phyloP scores from a whole-genome alignment of 2,888 invertebrate species.

The Macrophya annulata region DNA sequence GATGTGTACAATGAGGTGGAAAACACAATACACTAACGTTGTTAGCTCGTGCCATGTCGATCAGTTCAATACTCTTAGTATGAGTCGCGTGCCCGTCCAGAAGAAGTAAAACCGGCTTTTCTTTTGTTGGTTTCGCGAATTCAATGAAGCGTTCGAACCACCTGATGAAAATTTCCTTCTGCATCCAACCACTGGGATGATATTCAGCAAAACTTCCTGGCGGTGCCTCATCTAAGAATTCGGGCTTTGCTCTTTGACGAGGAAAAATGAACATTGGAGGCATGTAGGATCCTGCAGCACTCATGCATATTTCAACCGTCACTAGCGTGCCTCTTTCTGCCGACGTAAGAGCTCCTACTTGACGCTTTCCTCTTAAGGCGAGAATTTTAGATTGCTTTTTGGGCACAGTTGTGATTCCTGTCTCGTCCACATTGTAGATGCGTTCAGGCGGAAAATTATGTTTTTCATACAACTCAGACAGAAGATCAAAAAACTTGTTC shows the following conservation, averaged over 20 bases:
- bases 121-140: conserved; percentile 57
- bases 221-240: no score
- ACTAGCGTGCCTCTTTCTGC: no score
- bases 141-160: conserved; percentile 62
- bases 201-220: no score
- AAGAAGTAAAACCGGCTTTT: conserved; percentile 60
- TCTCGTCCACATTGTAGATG: conserved; percentile 59
- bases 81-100: conserved; percentile 57
- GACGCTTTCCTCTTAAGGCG: conserved; percentile 52
- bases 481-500: conserved; percentile 15
- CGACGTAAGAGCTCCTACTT: neutral
- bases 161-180: conserved; percentile 60
- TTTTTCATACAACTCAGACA: conserved; percentile 26
- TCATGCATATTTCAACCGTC: no score
- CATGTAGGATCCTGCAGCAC: no score
- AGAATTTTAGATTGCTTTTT: conserved; percentile 54
- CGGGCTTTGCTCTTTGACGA: no score
- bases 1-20: conserved; percentile 68
- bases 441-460: conserved; percentile 53
- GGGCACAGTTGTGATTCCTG: conserved; percentile 55
- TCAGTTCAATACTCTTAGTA: conserved; percentile 58
- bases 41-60: conserved; percentile 60
- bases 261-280: no score
- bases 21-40: conserved; percentile 62
- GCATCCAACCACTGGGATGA: conserved; percentile 61